Evolutionary conservation across 2,888 invertebrate genomes (phyloP), one percentile per base, ranked within the genome.

Genomic region (Parasteatoda lunata): DNA sequence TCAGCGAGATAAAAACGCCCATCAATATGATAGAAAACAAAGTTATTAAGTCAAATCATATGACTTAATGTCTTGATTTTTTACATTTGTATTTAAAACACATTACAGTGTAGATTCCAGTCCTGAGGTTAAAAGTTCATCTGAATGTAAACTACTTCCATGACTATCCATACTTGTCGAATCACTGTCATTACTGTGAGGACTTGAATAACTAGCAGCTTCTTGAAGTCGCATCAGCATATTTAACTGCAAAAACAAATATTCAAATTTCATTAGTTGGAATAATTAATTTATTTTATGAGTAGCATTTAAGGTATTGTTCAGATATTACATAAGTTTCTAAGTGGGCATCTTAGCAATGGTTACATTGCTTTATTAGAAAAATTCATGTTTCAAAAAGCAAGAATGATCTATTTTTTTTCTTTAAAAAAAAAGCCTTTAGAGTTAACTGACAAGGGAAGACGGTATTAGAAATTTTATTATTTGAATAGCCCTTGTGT

Each of bases 201-300:
- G 91, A 81, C 91, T 91, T 48, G 92, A 91, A 88, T 91, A 91
- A 89, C 91, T 97, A 73, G 98, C 97, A 49, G 97, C 98, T 93
- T 98, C 98, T 93, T 98, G 98, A 76, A 98, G 94, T 90, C 97
- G 94, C 97, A 97, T 97, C 91, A 98, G 93, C 98, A 98, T 98
- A 91, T 97, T 98, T 89, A 97, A 93, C 96, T 96, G 92, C 3
- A 78, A 59, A 72, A 7, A n/a, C 15, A n/a, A 13, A 30, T 9
- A 68, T 68, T 9, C 15, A 82, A 71, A 64, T 11, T 59, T 13
- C 9, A 59, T 59, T 59, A 59, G n/a, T 54, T 54, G 54, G 11
- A 54, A 54, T 54, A 9, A 54, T 54, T 59, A 59, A 59, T 59
- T 59, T 0, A 59, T 13, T 30, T 30, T 30, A 30, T 30, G 30